A percentile compares a stretch with the other conserved stretches of the same genome.
Evolutionary conservation across 2,797 vertebrate species (phyloP).

Genomic region (Sebastes flavidus): DNA sequence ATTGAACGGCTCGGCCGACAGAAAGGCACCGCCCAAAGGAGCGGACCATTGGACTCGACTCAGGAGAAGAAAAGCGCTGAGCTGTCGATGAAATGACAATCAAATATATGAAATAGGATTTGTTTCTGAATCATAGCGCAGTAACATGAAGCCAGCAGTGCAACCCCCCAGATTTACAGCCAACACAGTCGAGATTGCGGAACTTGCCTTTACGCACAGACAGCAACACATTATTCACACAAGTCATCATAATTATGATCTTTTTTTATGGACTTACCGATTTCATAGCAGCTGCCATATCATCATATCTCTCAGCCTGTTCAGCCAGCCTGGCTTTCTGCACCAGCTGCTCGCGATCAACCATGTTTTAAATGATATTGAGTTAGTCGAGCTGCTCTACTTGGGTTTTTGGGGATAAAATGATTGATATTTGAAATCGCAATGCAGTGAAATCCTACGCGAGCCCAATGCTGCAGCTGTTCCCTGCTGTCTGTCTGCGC

Average conservation of each 20-base stretch:
- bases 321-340: slow-evolving; percentile 99
- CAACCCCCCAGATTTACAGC: slow-evolving; percentile 2
- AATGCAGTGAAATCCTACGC: slow-evolving; percentile 78
- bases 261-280: slow-evolving; percentile 88
- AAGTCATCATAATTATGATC: not conserved
- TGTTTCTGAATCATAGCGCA: not conserved
- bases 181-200: slow-evolving; percentile 3
- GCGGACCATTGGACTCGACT: slow-evolving; percentile 41
- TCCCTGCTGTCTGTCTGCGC: slow-evolving; percentile 88
- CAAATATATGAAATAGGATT: not conserved
- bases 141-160: not conserved
- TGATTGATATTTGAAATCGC: slow-evolving; percentile 69
- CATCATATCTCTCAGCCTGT: slow-evolving; percentile 98
- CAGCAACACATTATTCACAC: not conserved
- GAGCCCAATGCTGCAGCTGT: slow-evolving; percentile 83
- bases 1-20: slow-evolving; percentile 43
- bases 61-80: not conserved
- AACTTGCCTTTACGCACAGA: slow-evolving; percentile 35
- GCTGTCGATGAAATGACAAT: slow-evolving; percentile 7
- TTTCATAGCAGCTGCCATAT: slow-evolving; percentile 99
- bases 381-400: slow-evolving; percentile 56
- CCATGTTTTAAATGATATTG: slow-evolving; percentile 84
- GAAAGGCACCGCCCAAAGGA: slow-evolving; percentile 86
- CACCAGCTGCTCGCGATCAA: slow-evolving; percentile 99
- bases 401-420: slow-evolving; percentile 55